Percentiles rank a stretch among this genome's conserved stretches.
Evolutionary conservation across 2,797 vertebrate genomes (phyloP).

Genomic region (Jordanella pulchra): DNA sequence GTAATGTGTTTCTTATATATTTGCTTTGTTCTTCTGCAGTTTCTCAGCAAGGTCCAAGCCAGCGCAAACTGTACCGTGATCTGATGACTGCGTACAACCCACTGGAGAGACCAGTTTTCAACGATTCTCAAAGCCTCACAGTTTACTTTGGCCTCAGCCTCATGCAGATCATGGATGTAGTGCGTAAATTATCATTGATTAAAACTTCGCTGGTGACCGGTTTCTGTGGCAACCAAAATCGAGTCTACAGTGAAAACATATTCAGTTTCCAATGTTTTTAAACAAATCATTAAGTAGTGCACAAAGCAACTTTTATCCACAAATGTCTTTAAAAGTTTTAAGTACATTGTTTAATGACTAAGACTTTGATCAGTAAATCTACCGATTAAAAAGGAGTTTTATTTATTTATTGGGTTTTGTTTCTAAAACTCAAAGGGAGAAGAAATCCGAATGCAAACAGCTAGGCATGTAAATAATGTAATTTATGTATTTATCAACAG

Average conservation of each 20-base stretch:
- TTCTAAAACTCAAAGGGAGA: slow-evolving; percentile 7
- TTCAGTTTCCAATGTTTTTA: background rate
- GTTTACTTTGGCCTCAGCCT: slow-evolving; percentile 76
- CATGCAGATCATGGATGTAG: slow-evolving; percentile 84
- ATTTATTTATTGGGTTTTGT: background rate
- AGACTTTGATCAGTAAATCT: background rate
- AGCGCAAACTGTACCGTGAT: slow-evolving; percentile 68
- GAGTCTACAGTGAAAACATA: background rate
- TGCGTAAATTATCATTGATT: slow-evolving; percentile 38
- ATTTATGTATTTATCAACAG: slow-evolving; percentile 65
- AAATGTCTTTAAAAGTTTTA: background rate
- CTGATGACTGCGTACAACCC: slow-evolving; percentile 74
- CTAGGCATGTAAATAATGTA: background rate
- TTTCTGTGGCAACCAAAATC: background rate
- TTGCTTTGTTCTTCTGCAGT: slow-evolving; percentile 48
- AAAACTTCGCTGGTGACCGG: background rate
- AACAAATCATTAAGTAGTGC: background rate
- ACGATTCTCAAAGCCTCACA: slow-evolving; percentile 75
- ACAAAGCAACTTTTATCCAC: background rate
- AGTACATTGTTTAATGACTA: background rate
- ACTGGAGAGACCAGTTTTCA: slow-evolving; percentile 75
- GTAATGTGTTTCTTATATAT: background rate
- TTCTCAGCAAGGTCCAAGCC: slow-evolving; percentile 74
- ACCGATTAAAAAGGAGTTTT: background rate
- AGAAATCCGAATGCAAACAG: background rate